These are phyloP conservation scores for Cheilosia impressa DNA, from an alignment of 2,888 invertebrate species.

Conservation along the genomic window DNA sequence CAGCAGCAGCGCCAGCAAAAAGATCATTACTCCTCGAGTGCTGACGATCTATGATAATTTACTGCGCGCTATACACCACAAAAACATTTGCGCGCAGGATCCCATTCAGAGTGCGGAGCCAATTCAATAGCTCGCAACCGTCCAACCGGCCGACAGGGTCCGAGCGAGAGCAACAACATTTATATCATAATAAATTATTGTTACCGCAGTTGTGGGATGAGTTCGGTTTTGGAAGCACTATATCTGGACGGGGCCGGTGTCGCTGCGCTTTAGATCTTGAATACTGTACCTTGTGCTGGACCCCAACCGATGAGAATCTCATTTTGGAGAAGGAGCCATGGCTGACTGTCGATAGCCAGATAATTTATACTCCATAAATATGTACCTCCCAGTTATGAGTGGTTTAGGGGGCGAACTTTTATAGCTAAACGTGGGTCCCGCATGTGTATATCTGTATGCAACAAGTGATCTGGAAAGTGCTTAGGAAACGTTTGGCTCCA, in stretches of 20 bases:
- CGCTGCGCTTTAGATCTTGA: constrained; percentile 63
- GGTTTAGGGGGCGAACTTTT: constrained; percentile 49
- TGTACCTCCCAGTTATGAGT: constrained; percentile 70
- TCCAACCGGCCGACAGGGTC: constrained; percentile 15
- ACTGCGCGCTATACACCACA: constrained; percentile 42
- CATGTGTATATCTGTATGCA: constrained; percentile 8
- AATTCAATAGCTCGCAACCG: constrained; percentile 47
- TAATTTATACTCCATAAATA: constrained; percentile 76
- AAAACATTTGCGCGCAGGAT: constrained; percentile 43
- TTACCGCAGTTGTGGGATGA: constrained; percentile 70
- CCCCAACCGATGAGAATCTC: constrained; percentile 34
- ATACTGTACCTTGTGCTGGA: not conserved
- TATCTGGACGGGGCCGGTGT: constrained; percentile 49
- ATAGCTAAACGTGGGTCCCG: constrained; percentile 44
- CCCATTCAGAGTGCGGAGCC: constrained; percentile 46
- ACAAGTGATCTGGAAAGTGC: constrained; percentile 50
- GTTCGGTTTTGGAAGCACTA: constrained; percentile 35
- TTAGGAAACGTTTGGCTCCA: constrained; percentile 13
- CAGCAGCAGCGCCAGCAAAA: constrained; percentile 42
- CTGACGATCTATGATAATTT: constrained; percentile 75
- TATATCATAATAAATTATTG: constrained; percentile 75
- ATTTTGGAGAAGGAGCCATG: constrained; percentile 8
- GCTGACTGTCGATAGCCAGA: constrained; percentile 70
- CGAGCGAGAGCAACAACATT: constrained; percentile 52
- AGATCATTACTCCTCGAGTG: constrained; percentile 72